A percentile compares a stretch with the other conserved stretches of the same genome.
These are phyloP conservation scores for Polydrusus cervinus DNA, from an alignment of 2,888 invertebrate genomes.

Conservation along the genomic window DNA sequence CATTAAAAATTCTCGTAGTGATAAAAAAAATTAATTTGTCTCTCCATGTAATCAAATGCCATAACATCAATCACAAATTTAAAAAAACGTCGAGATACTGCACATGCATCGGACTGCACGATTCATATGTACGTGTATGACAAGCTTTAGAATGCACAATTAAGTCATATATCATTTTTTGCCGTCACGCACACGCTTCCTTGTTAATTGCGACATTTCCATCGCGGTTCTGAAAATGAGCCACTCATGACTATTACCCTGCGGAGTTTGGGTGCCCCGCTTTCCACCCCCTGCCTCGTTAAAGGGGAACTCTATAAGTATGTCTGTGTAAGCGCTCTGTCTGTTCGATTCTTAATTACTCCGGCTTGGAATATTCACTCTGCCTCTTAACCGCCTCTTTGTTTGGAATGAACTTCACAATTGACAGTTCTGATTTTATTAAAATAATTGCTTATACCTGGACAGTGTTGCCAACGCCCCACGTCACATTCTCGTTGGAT, in stretches of 20 bases:
- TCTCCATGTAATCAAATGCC: too few relatives aligned
- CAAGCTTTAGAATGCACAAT: slow-evolving; percentile 2
- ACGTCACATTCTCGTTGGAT: too few relatives aligned
- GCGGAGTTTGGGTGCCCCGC: not conserved
- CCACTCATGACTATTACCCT: slow-evolving; percentile 25
- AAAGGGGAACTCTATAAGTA: slow-evolving; percentile 33
- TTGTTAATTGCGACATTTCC: slow-evolving; percentile 26
- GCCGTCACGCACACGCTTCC: not conserved
- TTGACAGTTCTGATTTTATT: slow-evolving; percentile 54
- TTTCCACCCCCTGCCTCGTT: slow-evolving; percentile 21
- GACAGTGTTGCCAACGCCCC: too few relatives aligned
- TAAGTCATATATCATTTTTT: slow-evolving; percentile 8
- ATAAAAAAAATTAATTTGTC: too few relatives aligned
- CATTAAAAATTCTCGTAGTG: too few relatives aligned
- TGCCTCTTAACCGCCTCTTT: slow-evolving; percentile 48
- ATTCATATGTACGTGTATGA: not conserved
- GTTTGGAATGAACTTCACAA: slow-evolving; percentile 53
- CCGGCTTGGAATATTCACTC: slow-evolving; percentile 33
- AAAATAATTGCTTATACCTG: slow-evolving; percentile 48
- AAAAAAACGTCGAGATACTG: too few relatives aligned
- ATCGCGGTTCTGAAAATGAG: slow-evolving; percentile 14
- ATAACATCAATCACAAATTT: too few relatives aligned
- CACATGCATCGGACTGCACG: too few relatives aligned
- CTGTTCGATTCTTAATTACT: slow-evolving; percentile 50
- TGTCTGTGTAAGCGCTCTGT: slow-evolving; percentile 32